Evolutionary conservation across 2,797 vertebrate species (phyloP), one percentile per base, ranked within the genome.

Genomic region (Clarias laeviceps): DNA sequence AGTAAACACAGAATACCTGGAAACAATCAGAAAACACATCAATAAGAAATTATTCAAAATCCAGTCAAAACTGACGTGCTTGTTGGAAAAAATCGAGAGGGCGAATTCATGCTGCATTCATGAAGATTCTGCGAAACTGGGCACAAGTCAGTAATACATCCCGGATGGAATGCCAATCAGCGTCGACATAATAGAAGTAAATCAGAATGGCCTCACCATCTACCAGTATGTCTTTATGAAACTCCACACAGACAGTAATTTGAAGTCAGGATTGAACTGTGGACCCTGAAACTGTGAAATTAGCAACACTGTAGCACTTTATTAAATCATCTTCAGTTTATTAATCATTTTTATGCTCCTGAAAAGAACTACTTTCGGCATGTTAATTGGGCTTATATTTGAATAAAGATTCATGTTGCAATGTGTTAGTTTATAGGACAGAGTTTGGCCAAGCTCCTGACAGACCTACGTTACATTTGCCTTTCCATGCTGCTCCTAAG

Each of bases 321-420:
- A 62, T 62, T 77, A 37, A 59, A 79, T 37, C 14, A 78, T 24
- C 5, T 78, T 34, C 56, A 34, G 20, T 68, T 79, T 83, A 87
- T 87, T 73, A 82, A 87, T 87, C n/a, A 34, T 65, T 86, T 86
- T 82, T 70, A 27, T 87, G 29, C 56, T 62, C 73, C 61, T 83
- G 80, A 80, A 82, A 50, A 73, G 86, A 84, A 84, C 76, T 83
- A 69, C 79, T 83, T 87, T 86, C 74, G 57, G 86, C 87, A 87
- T 83, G 69, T 83, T 88, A 85, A 89, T 88, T 85, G 77, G 82
- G 68, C n/a, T 68, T 76, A 57, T 84, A 85, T 86, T 87, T 86
- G 73, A 88, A 86, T 84, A 87, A 84, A 64, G 37, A 59, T 66
- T 62, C 76, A 50, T 74, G 84, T 64, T 66, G 66, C 86, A 83